phyloP scores from a whole-genome alignment of 2,888 invertebrate genomes.

The Neria commutata region DNA sequence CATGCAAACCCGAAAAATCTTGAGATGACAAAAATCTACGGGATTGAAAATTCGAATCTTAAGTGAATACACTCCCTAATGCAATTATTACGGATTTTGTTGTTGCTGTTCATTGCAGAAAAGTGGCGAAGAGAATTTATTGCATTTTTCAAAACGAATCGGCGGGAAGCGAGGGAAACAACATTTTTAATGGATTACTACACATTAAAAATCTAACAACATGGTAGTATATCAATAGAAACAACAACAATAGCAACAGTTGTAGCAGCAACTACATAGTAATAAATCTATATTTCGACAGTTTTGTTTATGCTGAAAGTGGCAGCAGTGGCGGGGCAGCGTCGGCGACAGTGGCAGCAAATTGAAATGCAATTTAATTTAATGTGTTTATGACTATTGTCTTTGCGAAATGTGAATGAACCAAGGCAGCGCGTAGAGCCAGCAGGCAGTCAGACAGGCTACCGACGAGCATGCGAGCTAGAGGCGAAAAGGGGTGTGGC shows the following conservation, averaged over 20 bases:
- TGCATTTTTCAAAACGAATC: neutral
- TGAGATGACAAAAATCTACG: too few relatives aligned
- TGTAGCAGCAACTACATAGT: neutral
- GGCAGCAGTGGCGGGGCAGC: too few relatives aligned
- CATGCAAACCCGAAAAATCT: too few relatives aligned
- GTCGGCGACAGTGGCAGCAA: too few relatives aligned
- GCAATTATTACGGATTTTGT: too few relatives aligned
- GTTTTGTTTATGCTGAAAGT: constrained; percentile 7
- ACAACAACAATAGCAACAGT: constrained; percentile 3
- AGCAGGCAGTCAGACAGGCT: too few relatives aligned
- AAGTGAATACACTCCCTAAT: too few relatives aligned
- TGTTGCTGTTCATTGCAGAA: too few relatives aligned
- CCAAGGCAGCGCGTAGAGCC: too few relatives aligned
- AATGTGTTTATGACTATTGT: constrained; percentile 54
- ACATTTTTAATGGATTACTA: constrained; percentile 20
- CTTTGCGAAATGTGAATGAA: constrained; percentile 24
- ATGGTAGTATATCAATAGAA: neutral
- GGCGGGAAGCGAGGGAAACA: too few relatives aligned
- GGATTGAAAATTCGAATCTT: too few relatives aligned
- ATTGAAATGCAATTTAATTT: constrained; percentile 57
- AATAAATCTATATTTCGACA: constrained; percentile 22
- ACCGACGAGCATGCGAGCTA: neutral
- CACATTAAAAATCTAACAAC: neutral
- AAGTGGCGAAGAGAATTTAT: too few relatives aligned
- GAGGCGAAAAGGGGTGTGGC: neutral